Base-by-base conservation (phyloP, 2,888 invertebrate species). In the Xylocampa areola region DNA sequence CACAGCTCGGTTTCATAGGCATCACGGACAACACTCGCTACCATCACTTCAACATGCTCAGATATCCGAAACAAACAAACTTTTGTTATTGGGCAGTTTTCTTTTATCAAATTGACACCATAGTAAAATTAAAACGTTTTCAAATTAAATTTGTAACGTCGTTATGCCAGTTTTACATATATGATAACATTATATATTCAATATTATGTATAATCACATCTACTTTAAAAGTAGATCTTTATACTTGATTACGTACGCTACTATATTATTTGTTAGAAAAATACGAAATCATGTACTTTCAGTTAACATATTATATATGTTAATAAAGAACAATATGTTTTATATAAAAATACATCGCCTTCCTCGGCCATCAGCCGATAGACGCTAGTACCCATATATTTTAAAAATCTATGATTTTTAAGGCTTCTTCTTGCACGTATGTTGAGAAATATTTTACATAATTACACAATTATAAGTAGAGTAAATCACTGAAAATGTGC, bases 351-450 rank as follows among this genome's bases (percentile, higher is more conserved):
- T 93, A 93, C 92, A 92, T 92, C 86, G 89, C 86, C 90, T 86
- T 79, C 80, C 71, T 81, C 84, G 88, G 82, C 88, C 87, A 76
- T 80, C 68, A 80, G 86, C 87, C 89, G 84, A 85, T 81, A 88
- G 91, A 87, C 89, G 88, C 91, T 92, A 92, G 91, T 91, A 91
- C 91, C 91, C 89, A 91, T 88, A 80, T 86, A 72, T 81, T 83
- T 91, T 89, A 92, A 92, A 93, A 92, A 92, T 92, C 92, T 92
- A 89, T 85, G 92, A 92, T 92, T 92, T 92, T 93, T 91, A 94
- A 94, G 92, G 92, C 92, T 91, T 88, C 92, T 91, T 88, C 80
- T 92, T 90, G 90, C 89, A 90, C 87, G 89, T 91, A 91, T 86
- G 84, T 87, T 88, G 86, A 87, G 82, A 89, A 82, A 85, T 89